These are phyloP conservation scores for Busseola fusca DNA, from an alignment of 2,888 invertebrate genomes.

Conservation along the genomic window DNA sequence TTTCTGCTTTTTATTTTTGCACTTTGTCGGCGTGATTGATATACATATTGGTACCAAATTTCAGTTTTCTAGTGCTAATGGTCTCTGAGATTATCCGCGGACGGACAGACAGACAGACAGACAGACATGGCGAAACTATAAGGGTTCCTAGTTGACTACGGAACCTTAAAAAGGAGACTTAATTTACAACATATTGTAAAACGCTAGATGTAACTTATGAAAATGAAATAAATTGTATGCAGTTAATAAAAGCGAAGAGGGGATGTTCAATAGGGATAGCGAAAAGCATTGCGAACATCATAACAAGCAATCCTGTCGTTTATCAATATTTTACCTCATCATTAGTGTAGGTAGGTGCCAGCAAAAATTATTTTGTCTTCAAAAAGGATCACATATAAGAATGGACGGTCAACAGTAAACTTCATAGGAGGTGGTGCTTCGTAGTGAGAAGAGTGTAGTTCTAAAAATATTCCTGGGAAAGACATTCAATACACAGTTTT, in stretches of 20 bases:
- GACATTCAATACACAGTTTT: neutral
- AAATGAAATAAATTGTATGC: no score
- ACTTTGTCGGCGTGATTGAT: no score
- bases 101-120: no score
- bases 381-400: constrained; percentile 55
- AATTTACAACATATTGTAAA: no score
- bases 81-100: no score
- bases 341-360: constrained; percentile 43
- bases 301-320: neutral
- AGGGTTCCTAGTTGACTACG: no score
- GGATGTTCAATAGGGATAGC: neutral
- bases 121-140: no score
- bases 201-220: no score
- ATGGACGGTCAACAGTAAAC: constrained; percentile 58
- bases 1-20: no score
- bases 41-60: no score
- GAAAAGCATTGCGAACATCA: neutral
- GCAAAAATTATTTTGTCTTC: constrained; percentile 57
- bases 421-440: constrained; percentile 19
- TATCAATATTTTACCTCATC: neutral
- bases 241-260: neutral
- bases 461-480: neutral
- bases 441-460: neutral
- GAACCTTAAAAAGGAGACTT: no score
- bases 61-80: no score